Conservation (phyloP, 2,797 vertebrate species). For the Myiotriccus ornatus region DNA sequence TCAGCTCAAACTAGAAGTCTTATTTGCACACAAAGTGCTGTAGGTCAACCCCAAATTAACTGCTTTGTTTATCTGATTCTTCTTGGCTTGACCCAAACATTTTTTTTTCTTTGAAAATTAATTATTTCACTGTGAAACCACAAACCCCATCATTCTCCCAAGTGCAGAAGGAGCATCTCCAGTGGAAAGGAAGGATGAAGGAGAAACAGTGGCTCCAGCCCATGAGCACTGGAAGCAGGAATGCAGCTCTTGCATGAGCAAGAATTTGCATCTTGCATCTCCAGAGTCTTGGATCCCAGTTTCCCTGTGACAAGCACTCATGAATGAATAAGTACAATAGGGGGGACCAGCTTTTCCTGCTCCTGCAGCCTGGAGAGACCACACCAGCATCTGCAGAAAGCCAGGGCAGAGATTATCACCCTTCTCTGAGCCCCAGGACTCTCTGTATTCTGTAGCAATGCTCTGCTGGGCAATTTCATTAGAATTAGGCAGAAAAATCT, state of each 20-base stretch:
- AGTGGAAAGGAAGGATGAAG: background rate
- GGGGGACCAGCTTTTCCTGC: background rate
- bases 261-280: background rate
- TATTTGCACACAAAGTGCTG: background rate
- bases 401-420: background rate
- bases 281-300: background rate
- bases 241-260: background rate
- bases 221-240: accelerated
- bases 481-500: background rate
- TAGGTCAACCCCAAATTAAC: background rate
- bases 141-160: background rate
- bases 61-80: background rate
- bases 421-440: background rate
- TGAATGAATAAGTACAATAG: background rate
- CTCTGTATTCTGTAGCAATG: background rate
- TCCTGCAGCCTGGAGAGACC: background rate
- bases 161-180: background rate
- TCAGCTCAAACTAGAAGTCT: background rate
- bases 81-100: background rate
- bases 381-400: background rate
- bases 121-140: background rate
- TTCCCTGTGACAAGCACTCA: background rate
- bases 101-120: background rate
- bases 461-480: background rate
- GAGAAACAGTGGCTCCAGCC: background rate